phyloP scores from a whole-genome alignment of 35 echinoderm and acorn worm genomes.

The Holothuria glaberrima region DNA sequence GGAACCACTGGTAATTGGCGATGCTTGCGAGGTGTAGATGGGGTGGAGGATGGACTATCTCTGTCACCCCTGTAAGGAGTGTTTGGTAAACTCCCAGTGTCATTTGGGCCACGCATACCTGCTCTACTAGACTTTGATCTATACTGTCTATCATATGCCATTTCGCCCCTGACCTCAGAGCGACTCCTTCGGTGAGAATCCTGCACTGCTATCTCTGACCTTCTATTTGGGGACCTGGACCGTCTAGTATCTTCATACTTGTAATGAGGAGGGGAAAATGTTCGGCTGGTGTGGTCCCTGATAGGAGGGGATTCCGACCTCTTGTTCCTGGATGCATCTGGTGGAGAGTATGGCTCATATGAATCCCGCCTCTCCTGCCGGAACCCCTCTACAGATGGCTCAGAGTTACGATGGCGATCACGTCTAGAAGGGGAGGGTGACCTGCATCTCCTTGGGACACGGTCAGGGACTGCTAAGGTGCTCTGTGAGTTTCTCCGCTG shows the following conservation, averaged over 20 bases:
- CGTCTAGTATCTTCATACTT: conserved; percentile 59
- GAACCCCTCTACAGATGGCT: conserved; percentile 36
- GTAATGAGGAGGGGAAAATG: conserved; percentile 75
- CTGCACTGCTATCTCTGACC: conserved; percentile 44
- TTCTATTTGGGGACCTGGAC: conserved; percentile 79
- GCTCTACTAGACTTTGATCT: conserved; percentile 50
- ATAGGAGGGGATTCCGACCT: conserved; percentile 35
- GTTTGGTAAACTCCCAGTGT: conserved; percentile 71
- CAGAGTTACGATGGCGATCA: conserved; percentile 57
- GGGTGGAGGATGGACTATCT: conserved; percentile 93
- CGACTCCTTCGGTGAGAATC: conserved; percentile 80
- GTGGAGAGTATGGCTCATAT: conserved; percentile 58
- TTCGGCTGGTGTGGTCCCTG: conserved; percentile 50
- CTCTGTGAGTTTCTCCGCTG: conserved; percentile 81
- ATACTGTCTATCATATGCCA: conserved; percentile 90
- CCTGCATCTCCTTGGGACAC: conserved; percentile 59
- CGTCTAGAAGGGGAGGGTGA: conserved; percentile 77
- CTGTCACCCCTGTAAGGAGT: conserved; percentile 68
- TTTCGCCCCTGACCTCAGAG: conserved; percentile 87
- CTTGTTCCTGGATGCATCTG: conserved; percentile 20
- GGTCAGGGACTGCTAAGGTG: conserved; percentile 85
- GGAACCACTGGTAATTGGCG: conserved; percentile 89
- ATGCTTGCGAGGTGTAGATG: conserved; percentile 84
- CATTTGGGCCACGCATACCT: conserved; percentile 41
- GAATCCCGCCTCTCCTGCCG: conserved; percentile 41